Conservation (phyloP, 2,797 vertebrate genomes). For the Agapornis canus region DNA sequence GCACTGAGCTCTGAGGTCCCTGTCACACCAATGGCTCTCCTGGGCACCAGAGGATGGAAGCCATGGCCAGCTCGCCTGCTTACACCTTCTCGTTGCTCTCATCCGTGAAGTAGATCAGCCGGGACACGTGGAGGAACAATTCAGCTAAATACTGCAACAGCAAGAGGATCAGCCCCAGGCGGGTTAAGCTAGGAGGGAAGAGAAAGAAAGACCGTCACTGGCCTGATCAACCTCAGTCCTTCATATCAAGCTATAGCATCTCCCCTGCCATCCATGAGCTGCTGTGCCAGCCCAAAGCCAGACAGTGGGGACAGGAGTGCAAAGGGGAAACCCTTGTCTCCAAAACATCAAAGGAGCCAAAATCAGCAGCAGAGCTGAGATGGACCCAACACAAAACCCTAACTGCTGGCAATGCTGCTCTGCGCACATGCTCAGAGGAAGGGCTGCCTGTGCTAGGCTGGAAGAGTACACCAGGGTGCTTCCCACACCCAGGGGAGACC, state of each 20-base stretch:
- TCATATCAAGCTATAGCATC: not conserved
- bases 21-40: not conserved
- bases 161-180: constrained; percentile 90
- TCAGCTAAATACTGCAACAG: constrained; percentile 93
- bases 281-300: not conserved
- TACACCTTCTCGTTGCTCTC: constrained; percentile 96
- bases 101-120: constrained; percentile 91
- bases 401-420: not conserved
- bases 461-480: not conserved
- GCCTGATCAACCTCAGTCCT: not conserved
- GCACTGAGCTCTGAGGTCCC: not conserved
- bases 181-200: constrained; percentile 83
- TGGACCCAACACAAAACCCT: not conserved
- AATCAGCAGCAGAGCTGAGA: not conserved
- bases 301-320: not conserved
- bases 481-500: not conserved
- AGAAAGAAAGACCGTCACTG: not conserved
- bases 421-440: not conserved
- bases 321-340: not conserved
- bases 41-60: not conserved
- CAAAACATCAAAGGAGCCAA: not conserved
- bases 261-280: not conserved
- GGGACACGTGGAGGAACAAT: constrained; percentile 90
- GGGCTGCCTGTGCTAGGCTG: rapidly evolving
- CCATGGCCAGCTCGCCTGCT: constrained; percentile 36